Evolutionary conservation across 2,797 vertebrate species (phyloP).

Genomic region (Gadopsis bispinosus): DNA sequence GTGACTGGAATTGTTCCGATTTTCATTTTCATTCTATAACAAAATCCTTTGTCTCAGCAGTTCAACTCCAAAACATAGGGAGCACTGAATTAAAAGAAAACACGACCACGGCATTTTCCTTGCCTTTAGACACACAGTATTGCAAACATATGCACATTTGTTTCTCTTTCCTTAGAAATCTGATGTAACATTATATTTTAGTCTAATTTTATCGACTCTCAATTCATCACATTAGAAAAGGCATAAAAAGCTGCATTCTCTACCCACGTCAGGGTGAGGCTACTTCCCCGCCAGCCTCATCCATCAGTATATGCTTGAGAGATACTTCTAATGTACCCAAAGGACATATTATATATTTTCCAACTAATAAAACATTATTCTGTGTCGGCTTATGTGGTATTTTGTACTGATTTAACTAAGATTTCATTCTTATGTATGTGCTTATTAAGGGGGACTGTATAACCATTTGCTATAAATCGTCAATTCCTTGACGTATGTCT

Average conservation of each 20-base stretch:
- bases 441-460: too few relatives aligned
- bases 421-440: too few relatives aligned
- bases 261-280: not conserved
- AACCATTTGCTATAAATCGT: too few relatives aligned
- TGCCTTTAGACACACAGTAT: not conserved
- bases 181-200: not conserved
- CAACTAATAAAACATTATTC: not conserved
- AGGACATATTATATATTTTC: not conserved
- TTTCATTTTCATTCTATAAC: not conserved
- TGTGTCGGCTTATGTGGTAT: not conserved
- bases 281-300: not conserved
- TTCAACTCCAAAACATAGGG: constrained; percentile 1
- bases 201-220: not conserved
- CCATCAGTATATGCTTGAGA: not conserved
- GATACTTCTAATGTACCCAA: not conserved
- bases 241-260: not conserved
- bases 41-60: not conserved
- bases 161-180: not conserved
- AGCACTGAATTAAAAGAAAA: not conserved
- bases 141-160: not conserved
- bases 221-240: not conserved
- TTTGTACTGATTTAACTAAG: too few relatives aligned
- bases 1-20: not conserved
- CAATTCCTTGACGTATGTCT: not conserved
- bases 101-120: not conserved